Conservation (phyloP, 2,797 vertebrate genomes). For the Orestias chungarensis region DNA sequence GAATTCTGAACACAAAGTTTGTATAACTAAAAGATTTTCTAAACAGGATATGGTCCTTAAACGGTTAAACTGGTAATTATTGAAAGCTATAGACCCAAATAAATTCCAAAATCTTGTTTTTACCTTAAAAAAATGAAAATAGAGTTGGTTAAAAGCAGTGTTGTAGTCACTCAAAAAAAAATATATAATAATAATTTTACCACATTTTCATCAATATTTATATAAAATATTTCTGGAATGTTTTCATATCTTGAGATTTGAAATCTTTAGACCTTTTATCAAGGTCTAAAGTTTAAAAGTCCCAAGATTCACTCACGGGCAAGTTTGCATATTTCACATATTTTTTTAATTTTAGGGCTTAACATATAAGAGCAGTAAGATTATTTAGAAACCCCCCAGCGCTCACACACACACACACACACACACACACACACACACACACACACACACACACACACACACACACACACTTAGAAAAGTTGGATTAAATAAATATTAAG, state of each 20-base stretch:
- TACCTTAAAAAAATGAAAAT: not conserved
- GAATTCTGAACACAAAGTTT: constrained; percentile 4
- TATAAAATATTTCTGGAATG: not conserved
- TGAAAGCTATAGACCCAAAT: not conserved
- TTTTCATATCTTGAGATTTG: not conserved
- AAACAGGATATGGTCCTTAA: constrained; percentile 1
- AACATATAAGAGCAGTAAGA: not conserved
- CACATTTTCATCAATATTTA: not conserved
- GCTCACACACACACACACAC: no score
- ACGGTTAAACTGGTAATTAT: constrained; percentile 3
- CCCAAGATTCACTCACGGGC: not conserved
- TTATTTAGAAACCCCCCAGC: no score
- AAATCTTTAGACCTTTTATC: no score
- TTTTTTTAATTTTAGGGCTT: not conserved
- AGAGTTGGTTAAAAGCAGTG: constrained; percentile 35
- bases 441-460: no score
- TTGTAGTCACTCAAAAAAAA: constrained; percentile 34
- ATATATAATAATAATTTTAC: not conserved
- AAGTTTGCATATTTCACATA: not conserved
- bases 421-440: no score
- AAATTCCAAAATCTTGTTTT: constrained; percentile 4
- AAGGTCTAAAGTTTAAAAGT: not conserved
- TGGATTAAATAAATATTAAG: no score
- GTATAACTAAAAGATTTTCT: not conserved
- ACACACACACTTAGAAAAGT: no score